Percentiles rank a stretch among this genome's conserved stretches.
Conservation (phyloP, 2,797 vertebrate genomes). For the Sebastiscus albofasciatus region DNA sequence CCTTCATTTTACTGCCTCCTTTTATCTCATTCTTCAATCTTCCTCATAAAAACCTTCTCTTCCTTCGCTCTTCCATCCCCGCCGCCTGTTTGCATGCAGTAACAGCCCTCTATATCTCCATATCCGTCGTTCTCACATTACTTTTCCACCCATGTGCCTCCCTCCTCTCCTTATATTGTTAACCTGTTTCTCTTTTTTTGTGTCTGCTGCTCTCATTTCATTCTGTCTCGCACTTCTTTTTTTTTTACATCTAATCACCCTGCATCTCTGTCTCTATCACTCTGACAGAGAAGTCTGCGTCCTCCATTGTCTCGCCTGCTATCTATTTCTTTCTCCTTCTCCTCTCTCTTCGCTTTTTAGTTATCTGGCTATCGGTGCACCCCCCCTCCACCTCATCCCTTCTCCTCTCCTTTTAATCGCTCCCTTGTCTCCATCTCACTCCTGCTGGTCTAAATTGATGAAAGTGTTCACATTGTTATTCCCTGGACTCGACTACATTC, state of each 20-base stretch:
- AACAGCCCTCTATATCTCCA: neutral
- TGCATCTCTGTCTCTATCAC: conserved; percentile 4
- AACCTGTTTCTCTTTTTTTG: conserved; percentile 10
- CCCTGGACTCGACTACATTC: conserved; percentile 44
- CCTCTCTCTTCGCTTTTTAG: neutral
- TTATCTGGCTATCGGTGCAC: neutral
- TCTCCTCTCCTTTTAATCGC: conserved; percentile 29
- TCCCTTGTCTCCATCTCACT: conserved; percentile 50
- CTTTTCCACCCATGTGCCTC: neutral
- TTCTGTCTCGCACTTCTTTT: conserved; percentile 7
- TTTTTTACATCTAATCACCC: conserved; percentile 9
- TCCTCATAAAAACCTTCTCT: conserved; percentile 1
- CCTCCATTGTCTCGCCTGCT: neutral
- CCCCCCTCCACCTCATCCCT: too few species aligned
- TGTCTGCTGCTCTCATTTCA: conserved; percentile 10
- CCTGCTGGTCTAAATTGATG: conserved; percentile 61
- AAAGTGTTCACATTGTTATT: conserved; percentile 67
- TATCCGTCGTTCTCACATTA: conserved; percentile 9
- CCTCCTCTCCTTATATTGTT: conserved; percentile 4
- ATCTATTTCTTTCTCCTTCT: conserved; percentile 8
- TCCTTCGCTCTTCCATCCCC: neutral
- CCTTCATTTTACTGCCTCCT: conserved; percentile 1
- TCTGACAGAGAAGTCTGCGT: conserved; percentile 6
- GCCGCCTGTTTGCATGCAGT: neutral
- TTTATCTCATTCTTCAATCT: conserved; percentile 12